These are phyloP conservation scores for Cricetomys ansorgei DNA, from an alignment of 2,113 vertebrate species.

Conservation along the genomic window DNA sequence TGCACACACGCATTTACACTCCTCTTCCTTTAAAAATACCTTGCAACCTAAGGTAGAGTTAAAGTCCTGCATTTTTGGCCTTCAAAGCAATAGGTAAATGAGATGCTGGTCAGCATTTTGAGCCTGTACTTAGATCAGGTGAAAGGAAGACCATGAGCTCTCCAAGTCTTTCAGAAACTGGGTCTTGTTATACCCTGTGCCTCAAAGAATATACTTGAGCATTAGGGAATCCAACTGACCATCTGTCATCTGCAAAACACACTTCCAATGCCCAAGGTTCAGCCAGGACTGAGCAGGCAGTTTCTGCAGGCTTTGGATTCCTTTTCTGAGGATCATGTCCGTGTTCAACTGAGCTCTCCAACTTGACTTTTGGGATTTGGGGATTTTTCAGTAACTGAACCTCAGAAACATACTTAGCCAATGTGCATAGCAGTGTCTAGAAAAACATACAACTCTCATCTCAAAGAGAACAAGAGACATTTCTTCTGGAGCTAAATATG, in stretches of 20 bases:
- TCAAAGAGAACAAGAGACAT: neutral
- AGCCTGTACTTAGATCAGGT: neutral
- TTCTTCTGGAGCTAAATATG: neutral
- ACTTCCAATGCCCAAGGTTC: neutral
- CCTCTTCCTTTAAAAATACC: neutral
- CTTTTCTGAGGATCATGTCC: neutral
- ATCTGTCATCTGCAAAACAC: neutral
- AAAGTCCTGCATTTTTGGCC: neutral
- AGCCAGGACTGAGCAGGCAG: fast-evolving
- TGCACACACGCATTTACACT: neutral
- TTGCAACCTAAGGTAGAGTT: neutral
- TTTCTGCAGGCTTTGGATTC: neutral
- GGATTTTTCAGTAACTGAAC: neutral
- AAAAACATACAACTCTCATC: neutral
- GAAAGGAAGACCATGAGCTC: neutral
- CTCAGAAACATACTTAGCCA: neutral
- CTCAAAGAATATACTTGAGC: neutral
- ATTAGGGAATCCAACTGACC: neutral
- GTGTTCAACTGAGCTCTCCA: neutral
- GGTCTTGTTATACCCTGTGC: neutral
- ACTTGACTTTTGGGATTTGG: neutral
- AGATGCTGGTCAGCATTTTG: neutral
- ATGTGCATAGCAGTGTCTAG: neutral
- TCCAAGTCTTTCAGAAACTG: neutral
- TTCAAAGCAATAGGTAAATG: neutral